phyloP scores from a whole-genome alignment of 2,888 invertebrate species.

The Volucella bombylans region DNA sequence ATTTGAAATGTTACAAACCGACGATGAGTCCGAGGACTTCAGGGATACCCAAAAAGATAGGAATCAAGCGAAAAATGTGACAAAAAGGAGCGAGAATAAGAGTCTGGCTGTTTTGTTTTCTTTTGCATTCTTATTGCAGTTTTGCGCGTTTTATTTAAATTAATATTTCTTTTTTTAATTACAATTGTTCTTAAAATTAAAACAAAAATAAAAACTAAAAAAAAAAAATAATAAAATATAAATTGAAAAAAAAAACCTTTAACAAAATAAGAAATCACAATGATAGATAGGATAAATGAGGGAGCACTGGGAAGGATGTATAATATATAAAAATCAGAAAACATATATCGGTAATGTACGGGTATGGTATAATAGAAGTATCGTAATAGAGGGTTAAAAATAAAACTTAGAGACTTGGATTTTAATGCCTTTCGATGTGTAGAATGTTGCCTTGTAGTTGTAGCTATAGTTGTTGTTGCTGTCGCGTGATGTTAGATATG shows the following conservation, averaged over 20 bases:
- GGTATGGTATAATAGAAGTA: too few relatives aligned
- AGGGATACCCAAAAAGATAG: constrained; percentile 22
- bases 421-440: constrained; percentile 60
- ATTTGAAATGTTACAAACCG: neutral
- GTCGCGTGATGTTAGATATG: constrained; percentile 29
- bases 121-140: constrained; percentile 70
- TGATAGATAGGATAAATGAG: constrained; percentile 1
- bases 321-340: constrained; percentile 2
- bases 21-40: neutral
- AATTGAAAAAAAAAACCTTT: constrained; percentile 56
- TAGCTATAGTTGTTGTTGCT: constrained; percentile 29
- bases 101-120: neutral
- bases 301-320: neutral
- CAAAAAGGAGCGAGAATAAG: neutral
- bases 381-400: neutral
- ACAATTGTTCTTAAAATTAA: constrained; percentile 65
- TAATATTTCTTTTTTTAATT: constrained; percentile 45
- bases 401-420: constrained; percentile 23
- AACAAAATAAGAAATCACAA: constrained; percentile 57
- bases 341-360: too few relatives aligned
- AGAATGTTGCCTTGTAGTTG: constrained; percentile 49
- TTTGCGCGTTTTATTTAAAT: constrained; percentile 70
- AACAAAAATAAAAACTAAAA: constrained; percentile 37
- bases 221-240: constrained; percentile 66
- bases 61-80: constrained; percentile 22